Evolutionary conservation across 23 tunicate species (phyloP), one percentile per base, ranked within the genome.

Genomic region (Trididemnum miniatum): DNA sequence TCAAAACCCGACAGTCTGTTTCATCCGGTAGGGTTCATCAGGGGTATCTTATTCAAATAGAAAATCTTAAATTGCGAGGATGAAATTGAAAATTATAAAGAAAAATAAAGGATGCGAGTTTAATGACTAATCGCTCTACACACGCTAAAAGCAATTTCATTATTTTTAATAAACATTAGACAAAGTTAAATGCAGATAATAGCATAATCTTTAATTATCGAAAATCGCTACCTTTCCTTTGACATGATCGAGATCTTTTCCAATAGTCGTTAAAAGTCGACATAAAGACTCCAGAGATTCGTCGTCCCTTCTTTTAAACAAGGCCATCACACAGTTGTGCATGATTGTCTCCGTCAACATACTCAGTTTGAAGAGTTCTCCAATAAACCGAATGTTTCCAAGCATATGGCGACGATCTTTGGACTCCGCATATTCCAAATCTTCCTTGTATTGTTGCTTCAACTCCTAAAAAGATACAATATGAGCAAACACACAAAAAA

Each of bases 331-430:
- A 78, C 98, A 93, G 57, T 84, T 81, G 54, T 93, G 90, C 98
- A 93, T 88, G 76, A 93, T 78, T 0, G 73, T 59, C 71, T 88
- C 89, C 31, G 87, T 84, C 71, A 93, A 52, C 98, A 93, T 93
- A 9, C 66, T 39, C 20, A 88, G 76, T 39, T 93, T 93, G 80
- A 93, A 93, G 18, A 93, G 83, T 69, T 93, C 98, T 29, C 98
- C 98, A 59, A 93, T 88, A 59, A 93, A 93, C 26, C 93, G 89
- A 63, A 93, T 93, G 59, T 93, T 93, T 79, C 98, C 98, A 35
- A 88, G 59, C 83, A 91, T 88, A 59, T 93, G 64, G 27, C 89
- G 71, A 22, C 89, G 87, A 20, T 80, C 83, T 62, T 76, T 93
- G 0, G 83, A 1, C 37, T 71, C 85, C 1, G 78, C 87, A 18